These are phyloP conservation scores for Cheilosia grossa DNA, from an alignment of 2,888 invertebrate genomes.

Conservation along the genomic window DNA sequence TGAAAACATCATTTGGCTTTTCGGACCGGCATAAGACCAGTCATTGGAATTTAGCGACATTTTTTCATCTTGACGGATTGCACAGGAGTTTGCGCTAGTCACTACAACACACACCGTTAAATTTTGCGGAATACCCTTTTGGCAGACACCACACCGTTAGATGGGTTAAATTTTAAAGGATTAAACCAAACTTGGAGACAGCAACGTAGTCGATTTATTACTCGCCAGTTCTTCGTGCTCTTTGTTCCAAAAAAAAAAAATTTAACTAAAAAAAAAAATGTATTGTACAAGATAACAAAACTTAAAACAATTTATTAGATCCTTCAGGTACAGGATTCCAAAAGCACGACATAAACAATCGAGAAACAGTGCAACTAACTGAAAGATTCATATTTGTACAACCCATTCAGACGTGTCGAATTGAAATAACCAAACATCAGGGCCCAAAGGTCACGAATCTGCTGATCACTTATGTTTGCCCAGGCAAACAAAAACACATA, in stretches of 20 bases:
- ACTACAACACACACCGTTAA: too few relatives aligned
- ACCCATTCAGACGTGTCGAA: conserved; percentile 49
- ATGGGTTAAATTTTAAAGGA: too few relatives aligned
- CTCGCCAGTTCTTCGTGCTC: background rate
- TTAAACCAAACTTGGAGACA: too few relatives aligned
- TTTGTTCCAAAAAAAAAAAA: background rate
- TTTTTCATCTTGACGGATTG: too few relatives aligned
- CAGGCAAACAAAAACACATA: conserved; percentile 81
- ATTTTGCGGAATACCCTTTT: too few relatives aligned
- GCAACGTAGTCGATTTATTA: background rate
- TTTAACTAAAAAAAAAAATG: background rate
- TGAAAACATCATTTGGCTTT: too few relatives aligned
- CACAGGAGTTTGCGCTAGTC: too few relatives aligned
- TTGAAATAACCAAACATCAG: conserved; percentile 75
- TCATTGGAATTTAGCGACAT: too few relatives aligned
- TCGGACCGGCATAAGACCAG: too few relatives aligned
- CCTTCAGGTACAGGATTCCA: conserved; percentile 26
- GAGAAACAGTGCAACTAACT: conserved; percentile 54
- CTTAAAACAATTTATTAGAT: conserved; percentile 3
- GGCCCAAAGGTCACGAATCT: conserved; percentile 83
- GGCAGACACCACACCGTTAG: too few relatives aligned
- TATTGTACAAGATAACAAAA: background rate
- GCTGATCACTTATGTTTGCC: conserved; percentile 82
- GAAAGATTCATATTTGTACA: conserved; percentile 63
- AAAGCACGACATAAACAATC: background rate